Conservation (phyloP, 2,888 invertebrate genomes). For the Bembecia ichneumoniformis region DNA sequence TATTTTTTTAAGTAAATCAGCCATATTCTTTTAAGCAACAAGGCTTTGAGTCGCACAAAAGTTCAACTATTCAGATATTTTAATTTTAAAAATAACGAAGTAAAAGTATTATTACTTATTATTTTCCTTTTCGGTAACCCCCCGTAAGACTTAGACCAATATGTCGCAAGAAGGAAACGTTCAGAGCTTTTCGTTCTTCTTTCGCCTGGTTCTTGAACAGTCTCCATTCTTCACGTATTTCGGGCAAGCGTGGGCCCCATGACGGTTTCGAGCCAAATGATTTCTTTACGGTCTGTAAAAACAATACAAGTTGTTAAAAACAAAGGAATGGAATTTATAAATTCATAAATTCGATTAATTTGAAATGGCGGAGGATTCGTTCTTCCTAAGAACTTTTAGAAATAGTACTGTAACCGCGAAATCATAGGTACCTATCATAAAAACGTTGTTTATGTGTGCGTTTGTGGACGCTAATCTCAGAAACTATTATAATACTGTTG, state of each 20-base stretch:
- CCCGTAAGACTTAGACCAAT: slow-evolving; percentile 37
- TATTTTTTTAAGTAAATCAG: no score
- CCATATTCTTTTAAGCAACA: no score
- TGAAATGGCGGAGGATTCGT: no score
- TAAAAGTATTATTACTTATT: background rate
- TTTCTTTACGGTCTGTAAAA: slow-evolving; percentile 50
- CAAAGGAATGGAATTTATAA: background rate
- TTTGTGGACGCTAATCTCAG: no score
- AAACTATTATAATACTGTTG: no score
- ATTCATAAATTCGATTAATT: background rate
- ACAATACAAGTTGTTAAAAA: background rate
- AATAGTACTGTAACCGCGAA: no score
- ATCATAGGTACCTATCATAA: no score
- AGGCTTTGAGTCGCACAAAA: no score
- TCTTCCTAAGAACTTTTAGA: no score
- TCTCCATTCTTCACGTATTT: slow-evolving; percentile 67
- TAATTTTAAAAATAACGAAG: no score
- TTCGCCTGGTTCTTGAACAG: slow-evolving; percentile 63
- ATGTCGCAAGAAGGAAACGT: slow-evolving; percentile 24
- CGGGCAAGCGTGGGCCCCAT: slow-evolving; percentile 76
- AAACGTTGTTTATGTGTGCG: no score
- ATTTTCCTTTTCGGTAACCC: slow-evolving; percentile 19
- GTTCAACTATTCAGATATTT: no score
- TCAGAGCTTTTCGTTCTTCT: slow-evolving; percentile 25
- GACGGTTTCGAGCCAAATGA: slow-evolving; percentile 54